Evolutionary conservation across 2,888 invertebrate species (phyloP).

Genomic region (Xylophagus ater): DNA sequence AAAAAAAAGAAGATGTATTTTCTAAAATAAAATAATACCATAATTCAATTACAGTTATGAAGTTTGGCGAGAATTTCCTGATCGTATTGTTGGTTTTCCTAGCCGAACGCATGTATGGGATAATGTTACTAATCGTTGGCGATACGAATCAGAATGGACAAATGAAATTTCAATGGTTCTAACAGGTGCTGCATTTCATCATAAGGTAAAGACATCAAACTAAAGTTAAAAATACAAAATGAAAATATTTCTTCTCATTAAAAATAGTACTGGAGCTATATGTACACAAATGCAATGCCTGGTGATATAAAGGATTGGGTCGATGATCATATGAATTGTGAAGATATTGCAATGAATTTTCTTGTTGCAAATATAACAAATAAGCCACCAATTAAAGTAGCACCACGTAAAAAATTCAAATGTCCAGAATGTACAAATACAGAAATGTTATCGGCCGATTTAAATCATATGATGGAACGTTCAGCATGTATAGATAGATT

Average conservation of each 20-base stretch:
- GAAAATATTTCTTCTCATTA: no score
- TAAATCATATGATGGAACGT: constrained; percentile 84
- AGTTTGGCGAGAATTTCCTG: constrained; percentile 96
- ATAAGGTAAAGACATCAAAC: constrained; percentile 62
- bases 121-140: constrained; percentile 73
- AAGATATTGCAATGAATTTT: constrained; percentile 98
- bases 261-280: constrained; percentile 85
- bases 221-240: no score
- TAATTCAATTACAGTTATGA: constrained; percentile 44
- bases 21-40: constrained; percentile 1
- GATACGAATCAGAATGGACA: constrained; percentile 95
- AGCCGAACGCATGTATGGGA: constrained; percentile 92
- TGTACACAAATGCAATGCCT: constrained; percentile 85
- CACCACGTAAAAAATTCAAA: constrained; percentile 92
- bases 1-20: neutral
- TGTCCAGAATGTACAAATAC: constrained; percentile 90
- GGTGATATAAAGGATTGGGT: constrained; percentile 78
- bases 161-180: constrained; percentile 93
- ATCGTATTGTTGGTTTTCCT: constrained; percentile 91
- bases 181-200: constrained; percentile 94
- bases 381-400: constrained; percentile 89
- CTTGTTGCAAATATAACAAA: constrained; percentile 85
- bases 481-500: constrained; percentile 80
- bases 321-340: constrained; percentile 93
- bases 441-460: constrained; percentile 87